Base-by-base conservation (phyloP, 1,140 invertebrate genomes). In the Anadara kagoshimensis region DNA sequence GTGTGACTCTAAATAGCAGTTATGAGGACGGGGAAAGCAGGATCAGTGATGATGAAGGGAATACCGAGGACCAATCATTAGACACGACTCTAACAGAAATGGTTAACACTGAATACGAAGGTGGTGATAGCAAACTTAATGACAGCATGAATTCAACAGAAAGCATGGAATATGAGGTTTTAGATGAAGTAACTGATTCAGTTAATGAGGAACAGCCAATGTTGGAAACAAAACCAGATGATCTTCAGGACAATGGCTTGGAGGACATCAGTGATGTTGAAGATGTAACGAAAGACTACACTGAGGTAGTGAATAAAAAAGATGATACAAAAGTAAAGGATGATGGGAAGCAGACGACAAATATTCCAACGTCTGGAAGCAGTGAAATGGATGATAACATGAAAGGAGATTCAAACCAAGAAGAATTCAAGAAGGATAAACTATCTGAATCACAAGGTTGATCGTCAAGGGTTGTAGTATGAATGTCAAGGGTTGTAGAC, bases 21-120 rank as follows among this genome's bases (percentile, higher is more conserved):
- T 45, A 43, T 14, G 24, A 29, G 29, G 11, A 1, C 5, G 4
- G 26, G 14, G 8, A 66, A 41, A 54, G 41, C 59, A n/a, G 24
- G 26, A 51, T 12, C 36, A 14, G 44, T 43, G 11, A 63, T 45
- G 29, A 26, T 49, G n/a, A n/a, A 64, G 51, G 51, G 14, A n/a
- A 64, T 18, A 45, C 53, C 0, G 61, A 62, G 10, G 54, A 72
- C 20, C 29, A 47, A 24, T 44, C 29, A 51, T 49, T 47, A 12
- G 47, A 47, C 26, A 64, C 47, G 26, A 47, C 44, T n/a, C 29
- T 26, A 24, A 45, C 44, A 24, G 62, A 64, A 36, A 49, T 64
- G 18, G 51, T 24, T n/a, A 64, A 61, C 18, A 45, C 44, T n/a
- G 58, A 69, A 51, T 51, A 5, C 20, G 61, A 63, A n/a, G 45